These are phyloP conservation scores for Acanthosoma haemorrhoidale DNA, from an alignment of 2,888 invertebrate genomes.

Conservation along the genomic window DNA sequence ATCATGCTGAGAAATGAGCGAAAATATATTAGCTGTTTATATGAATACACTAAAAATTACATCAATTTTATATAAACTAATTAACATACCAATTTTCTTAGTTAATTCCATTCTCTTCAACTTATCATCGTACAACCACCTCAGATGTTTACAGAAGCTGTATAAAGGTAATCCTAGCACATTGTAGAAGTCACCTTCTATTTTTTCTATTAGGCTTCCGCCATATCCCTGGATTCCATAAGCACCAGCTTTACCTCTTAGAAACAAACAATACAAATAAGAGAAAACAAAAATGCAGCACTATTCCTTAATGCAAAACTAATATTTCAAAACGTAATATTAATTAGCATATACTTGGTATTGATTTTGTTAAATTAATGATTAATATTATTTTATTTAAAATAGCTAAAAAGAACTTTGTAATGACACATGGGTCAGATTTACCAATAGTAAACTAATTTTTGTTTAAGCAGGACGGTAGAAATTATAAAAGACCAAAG, in stretches of 20 bases:
- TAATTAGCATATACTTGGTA: neutral
- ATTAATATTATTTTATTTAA: neutral
- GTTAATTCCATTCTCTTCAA: conserved; percentile 30
- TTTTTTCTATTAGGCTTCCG: conserved; percentile 71
- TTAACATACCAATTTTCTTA: conserved; percentile 28
- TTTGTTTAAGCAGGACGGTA: too few species aligned
- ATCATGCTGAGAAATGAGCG: too few species aligned
- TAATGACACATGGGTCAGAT: too few species aligned
- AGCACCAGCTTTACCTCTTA: conserved; percentile 82
- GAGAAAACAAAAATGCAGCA: neutral
- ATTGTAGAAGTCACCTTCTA: conserved; percentile 81
- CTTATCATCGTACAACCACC: conserved; percentile 36
- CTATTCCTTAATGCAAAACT: neutral
- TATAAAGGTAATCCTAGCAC: conserved; percentile 83
- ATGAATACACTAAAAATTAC: too few species aligned
- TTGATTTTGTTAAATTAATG: neutral
- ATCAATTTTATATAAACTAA: neutral
- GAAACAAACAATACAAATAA: neutral
- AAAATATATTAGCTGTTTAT: too few species aligned
- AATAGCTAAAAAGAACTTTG: too few species aligned
- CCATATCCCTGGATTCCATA: conserved; percentile 85
- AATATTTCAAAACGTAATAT: neutral
- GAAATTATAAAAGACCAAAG: too few species aligned
- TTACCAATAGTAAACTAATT: too few species aligned
- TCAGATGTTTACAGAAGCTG: conserved; percentile 39